Evolutionary conservation across 1,140 invertebrate genomes (phyloP), one percentile per base, ranked within the genome.

Genomic region (Orius insidiosus): DNA sequence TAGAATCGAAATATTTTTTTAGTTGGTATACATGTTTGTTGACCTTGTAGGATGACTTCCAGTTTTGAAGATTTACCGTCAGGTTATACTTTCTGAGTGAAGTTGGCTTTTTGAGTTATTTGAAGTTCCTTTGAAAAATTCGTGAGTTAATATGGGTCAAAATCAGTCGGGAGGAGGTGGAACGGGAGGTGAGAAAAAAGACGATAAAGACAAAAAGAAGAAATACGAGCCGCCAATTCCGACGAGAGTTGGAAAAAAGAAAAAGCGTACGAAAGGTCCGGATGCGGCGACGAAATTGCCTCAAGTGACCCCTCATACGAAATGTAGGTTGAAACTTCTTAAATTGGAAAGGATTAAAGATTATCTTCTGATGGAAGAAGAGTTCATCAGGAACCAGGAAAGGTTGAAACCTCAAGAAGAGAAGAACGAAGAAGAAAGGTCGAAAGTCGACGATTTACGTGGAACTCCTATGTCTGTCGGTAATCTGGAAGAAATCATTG

Each of bases 391-490:
- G 35, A 99, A 99, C 62, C 94, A 98, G 62, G 95, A 98, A 60
- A 75, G 93, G 48, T 65, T 98, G 9, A 98, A 98, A 61, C 94
- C 95, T 0, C 94, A 98, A 59, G 95, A 98, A 64, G 94, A 98
- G 55, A 97, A 97, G 58, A 94, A 97, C 60, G 94, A 98, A 68
- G 94, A 98, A 64, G 94, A 98, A 64, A 74, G 83, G 49, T 86
- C 82, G 4, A 96, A 97, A 66, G 95, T 99, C 5, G 96, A 99
- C 74, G 95, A 99, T 63, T 68, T 99, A 16, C 70, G 96, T 64
- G 94, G 96, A 45, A 98, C 94, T 24, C 96, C 96, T 2, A 99
- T 99, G 96, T 96, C 92, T 19, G 96, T 99, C 24, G 96, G 96
- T n/a, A 96, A 85, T 52, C 67, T 99, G 45, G 96, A 99, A 65